Evolutionary conservation across 2,113 vertebrate genomes (phyloP).

Genomic region (Bambusicola thoracicus): DNA sequence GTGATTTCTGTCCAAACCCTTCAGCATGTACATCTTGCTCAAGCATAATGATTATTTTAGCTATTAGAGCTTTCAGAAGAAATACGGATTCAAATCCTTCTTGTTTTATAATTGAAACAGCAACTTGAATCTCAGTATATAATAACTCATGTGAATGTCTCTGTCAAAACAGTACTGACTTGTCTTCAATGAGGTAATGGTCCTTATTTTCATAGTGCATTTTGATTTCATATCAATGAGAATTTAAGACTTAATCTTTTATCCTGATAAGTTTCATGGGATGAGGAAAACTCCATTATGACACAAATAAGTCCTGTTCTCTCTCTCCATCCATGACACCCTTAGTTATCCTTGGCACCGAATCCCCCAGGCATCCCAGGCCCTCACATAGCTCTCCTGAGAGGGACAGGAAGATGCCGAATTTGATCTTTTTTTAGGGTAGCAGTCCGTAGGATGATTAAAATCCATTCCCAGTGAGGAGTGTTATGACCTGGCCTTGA

Average conservation of each 20-base stretch:
- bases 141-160: background rate
- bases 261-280: background rate
- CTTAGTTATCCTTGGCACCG: background rate
- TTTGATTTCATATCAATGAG: background rate
- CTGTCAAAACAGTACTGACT: background rate
- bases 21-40: background rate
- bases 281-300: background rate
- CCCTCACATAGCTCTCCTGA: background rate
- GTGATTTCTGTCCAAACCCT: background rate
- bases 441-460: background rate
- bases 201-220: background rate
- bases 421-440: background rate
- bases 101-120: background rate
- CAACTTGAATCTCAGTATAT: background rate
- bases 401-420: background rate
- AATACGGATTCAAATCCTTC: background rate
- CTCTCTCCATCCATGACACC: background rate
- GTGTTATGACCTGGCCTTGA: background rate
- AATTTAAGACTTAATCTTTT: background rate
- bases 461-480: background rate
- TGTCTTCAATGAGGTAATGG: background rate
- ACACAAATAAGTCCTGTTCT: background rate
- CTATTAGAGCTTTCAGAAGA: background rate
- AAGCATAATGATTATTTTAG: background rate
- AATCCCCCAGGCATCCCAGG: fast-evolving